A percentile compares a stretch with the other conserved stretches of the same genome.
Evolutionary conservation across 2,113 vertebrate species (phyloP).

Genomic region (Prolemur simus): DNA sequence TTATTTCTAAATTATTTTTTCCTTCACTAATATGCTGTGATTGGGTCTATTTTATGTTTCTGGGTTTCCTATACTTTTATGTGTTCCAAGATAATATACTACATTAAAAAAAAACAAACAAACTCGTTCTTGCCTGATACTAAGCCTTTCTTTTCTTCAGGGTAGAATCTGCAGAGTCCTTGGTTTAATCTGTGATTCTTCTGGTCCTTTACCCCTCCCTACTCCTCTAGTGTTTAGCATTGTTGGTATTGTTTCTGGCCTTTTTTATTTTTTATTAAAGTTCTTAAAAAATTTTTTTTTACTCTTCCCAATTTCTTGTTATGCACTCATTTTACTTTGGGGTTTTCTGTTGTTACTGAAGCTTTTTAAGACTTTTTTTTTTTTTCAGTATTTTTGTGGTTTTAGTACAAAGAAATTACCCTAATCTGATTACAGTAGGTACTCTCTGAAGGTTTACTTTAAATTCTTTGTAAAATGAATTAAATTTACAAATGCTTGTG

Average conservation of each 20-base stretch:
- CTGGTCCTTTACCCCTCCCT: not conserved
- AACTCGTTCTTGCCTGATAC: not conserved
- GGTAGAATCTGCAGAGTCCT: not conserved
- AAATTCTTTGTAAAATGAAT: not conserved
- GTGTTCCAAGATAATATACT: not conserved
- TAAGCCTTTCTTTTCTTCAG: not conserved
- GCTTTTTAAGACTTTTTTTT: slow-evolving; percentile 10
- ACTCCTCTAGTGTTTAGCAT: not conserved
- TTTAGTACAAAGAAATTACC: slow-evolving; percentile 29
- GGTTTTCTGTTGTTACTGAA: slow-evolving; percentile 11
- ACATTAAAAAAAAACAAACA: not conserved
- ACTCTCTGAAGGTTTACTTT: slow-evolving; percentile 35
- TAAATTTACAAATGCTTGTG: slow-evolving; percentile 3
- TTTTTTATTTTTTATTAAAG: not conserved
- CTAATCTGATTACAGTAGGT: not conserved
- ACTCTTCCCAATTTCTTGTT: not conserved
- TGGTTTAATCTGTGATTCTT: not conserved
- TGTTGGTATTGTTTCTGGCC: not conserved
- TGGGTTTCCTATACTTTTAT: not conserved
- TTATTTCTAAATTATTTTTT: slow-evolving; percentile 24
- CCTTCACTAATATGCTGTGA: not conserved
- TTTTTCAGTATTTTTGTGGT: slow-evolving; percentile 45
- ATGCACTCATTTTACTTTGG: not conserved
- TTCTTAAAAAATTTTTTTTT: not conserved
- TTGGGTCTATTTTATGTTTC: not conserved